These are phyloP conservation scores for Eupithecia abbreviata DNA, from an alignment of 2,888 invertebrate genomes.

Conservation along the genomic window DNA sequence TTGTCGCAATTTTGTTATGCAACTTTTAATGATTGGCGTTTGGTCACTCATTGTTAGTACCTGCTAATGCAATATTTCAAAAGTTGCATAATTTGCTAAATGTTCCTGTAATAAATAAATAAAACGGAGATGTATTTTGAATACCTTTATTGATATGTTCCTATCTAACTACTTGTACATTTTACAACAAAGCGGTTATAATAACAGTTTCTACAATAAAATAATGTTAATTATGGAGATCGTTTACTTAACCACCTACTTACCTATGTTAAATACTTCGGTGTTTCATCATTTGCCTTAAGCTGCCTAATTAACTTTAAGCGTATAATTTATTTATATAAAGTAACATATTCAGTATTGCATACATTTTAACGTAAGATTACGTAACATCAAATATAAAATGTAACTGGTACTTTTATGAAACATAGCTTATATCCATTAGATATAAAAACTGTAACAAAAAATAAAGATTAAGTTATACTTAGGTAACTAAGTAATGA, in stretches of 20 bases:
- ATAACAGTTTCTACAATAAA: conserved; percentile 15
- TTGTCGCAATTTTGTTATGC: neutral
- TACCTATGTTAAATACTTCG: neutral
- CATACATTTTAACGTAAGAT: neutral
- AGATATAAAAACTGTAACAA: neutral
- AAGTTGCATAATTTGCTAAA: neutral
- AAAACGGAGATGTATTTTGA: neutral
- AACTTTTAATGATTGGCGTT: neutral
- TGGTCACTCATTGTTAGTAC: neutral
- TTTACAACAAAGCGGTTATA: neutral
- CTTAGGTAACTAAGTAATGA: neutral
- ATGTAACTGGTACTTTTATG: neutral
- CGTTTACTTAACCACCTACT: conserved; percentile 18
- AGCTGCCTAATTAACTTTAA: neutral
- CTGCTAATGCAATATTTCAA: neutral
- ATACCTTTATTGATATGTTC: conserved; percentile 27
- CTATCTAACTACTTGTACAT: conserved; percentile 12
- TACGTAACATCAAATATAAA: neutral
- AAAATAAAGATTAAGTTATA: neutral
- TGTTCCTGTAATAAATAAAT: neutral
- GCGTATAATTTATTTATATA: neutral
- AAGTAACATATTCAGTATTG: neutral
- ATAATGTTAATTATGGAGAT: conserved; percentile 19
- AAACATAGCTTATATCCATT: neutral
- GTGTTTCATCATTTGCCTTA: neutral